A percentile compares a stretch with the other conserved stretches of the same genome.
Conservation (phyloP, 1,140 invertebrate species). For the Tetragnatha versicolor region DNA sequence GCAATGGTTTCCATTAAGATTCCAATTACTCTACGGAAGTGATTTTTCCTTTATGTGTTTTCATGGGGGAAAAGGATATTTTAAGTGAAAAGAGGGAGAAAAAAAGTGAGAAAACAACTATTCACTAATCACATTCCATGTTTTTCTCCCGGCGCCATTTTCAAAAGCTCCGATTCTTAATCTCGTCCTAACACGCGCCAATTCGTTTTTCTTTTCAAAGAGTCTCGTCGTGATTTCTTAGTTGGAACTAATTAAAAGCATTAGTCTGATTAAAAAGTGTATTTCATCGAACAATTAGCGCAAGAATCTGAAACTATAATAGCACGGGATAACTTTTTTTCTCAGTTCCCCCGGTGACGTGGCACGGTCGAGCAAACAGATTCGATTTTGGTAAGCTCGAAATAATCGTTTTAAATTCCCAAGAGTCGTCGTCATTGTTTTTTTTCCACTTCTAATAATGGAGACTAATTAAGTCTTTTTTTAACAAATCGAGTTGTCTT, state of each 20-base stretch:
- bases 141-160: no score
- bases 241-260: slow-evolving; percentile 5
- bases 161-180: neutral
- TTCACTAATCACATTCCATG: neutral
- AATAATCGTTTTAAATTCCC: neutral
- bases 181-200: neutral
- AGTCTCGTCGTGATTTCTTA: neutral
- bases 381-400: neutral
- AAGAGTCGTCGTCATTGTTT: neutral
- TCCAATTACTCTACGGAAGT: neutral
- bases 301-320: neutral
- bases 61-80: neutral
- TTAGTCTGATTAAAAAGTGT: neutral
- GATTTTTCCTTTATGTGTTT: neutral
- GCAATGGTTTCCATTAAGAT: neutral
- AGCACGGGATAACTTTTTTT: neutral
- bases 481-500: neutral
- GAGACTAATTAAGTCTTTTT: slow-evolving; percentile 1
- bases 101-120: neutral
- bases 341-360: neutral
- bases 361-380: neutral
- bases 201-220: neutral
- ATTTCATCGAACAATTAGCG: slow-evolving; percentile 1
- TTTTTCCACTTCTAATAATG: neutral
- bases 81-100: neutral